phyloP scores from a whole-genome alignment of 2,888 invertebrate species.

The Mantis religiosa region DNA sequence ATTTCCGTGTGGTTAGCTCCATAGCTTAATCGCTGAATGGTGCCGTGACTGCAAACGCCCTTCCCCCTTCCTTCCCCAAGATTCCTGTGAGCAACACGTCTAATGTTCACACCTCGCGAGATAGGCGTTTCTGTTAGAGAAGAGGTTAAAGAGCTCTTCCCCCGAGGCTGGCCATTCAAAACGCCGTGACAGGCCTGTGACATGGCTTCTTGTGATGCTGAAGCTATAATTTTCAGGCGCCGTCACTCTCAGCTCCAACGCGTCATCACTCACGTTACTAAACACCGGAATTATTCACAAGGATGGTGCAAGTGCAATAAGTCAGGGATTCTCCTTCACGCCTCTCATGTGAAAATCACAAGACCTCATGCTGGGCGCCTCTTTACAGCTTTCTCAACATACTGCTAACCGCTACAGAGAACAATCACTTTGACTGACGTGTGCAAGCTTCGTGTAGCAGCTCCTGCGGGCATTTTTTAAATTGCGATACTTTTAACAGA shows the following conservation, averaged over 20 bases:
- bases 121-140: background rate
- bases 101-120: no score
- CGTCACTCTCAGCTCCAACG: background rate
- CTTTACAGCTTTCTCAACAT: background rate
- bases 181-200: background rate
- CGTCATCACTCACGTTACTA: background rate
- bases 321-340: background rate
- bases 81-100: no score
- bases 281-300: background rate
- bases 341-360: background rate
- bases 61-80: no score
- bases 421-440: background rate
- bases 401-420: background rate
- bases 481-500: no score
- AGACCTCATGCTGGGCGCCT: background rate
- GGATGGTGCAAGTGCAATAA: background rate
- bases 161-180: background rate
- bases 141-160: background rate
- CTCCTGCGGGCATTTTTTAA: no score
- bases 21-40: no score
- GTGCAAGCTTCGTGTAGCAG: no score
- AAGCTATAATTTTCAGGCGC: background rate
- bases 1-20: no score
- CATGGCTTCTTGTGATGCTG: background rate
- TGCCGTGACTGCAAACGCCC: no score